Percentiles rank a stretch among this genome's conserved stretches.
Conservation (phyloP, 2,797 vertebrate species). For the Gorsachius magnificus region DNA sequence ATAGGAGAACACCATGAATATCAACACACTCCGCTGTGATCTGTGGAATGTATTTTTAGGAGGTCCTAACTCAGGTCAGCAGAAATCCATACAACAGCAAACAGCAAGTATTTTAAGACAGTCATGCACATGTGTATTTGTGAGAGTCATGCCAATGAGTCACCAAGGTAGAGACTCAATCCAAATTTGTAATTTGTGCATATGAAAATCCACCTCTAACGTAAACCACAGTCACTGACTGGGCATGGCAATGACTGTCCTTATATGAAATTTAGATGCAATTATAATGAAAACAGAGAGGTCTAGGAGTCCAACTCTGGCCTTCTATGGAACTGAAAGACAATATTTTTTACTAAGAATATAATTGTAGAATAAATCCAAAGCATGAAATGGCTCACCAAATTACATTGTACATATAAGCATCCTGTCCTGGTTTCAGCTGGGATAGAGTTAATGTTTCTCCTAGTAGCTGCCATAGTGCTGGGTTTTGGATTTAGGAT, state of each 20-base stretch:
- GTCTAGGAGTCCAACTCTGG: neutral
- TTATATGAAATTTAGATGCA: neutral
- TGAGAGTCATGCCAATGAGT: neutral
- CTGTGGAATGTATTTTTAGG: neutral
- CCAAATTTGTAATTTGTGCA: neutral
- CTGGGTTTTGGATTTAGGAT: no score
- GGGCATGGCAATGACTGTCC: neutral
- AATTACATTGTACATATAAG: neutral
- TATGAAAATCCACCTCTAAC: neutral
- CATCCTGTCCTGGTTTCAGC: no score
- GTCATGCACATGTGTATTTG: rapidly evolving
- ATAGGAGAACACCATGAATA: neutral
- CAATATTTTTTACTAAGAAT: neutral
- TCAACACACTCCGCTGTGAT: neutral
- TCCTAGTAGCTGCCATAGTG: no score
- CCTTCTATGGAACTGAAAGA: neutral
- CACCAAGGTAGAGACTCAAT: neutral
- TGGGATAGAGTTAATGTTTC: no score
- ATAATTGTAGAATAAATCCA: neutral
- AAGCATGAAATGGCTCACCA: rapidly evolving
- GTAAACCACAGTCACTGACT: neutral
- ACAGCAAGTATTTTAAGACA: neutral
- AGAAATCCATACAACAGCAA: neutral
- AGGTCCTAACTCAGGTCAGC: neutral
- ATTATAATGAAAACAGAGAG: neutral